Evolutionary conservation across 2,113 vertebrate species (phyloP).

Genomic region (Callaeas wilsoni): DNA sequence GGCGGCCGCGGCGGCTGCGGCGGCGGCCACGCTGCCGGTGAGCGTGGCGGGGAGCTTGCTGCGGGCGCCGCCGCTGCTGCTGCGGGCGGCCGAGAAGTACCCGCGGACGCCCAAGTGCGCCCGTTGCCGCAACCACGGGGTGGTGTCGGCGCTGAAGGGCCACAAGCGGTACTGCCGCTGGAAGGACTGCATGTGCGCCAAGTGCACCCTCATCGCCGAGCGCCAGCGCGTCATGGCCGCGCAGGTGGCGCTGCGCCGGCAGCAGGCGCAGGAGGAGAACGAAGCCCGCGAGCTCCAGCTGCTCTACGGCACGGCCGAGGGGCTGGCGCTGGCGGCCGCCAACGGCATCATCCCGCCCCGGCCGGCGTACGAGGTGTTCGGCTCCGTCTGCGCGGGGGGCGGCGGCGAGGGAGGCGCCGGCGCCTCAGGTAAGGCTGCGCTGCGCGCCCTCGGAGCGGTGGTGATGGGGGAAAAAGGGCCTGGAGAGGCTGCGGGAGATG

Average conservation of each 20-base stretch:
- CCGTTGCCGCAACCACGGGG: constrained; percentile 95
- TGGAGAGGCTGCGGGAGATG: neutral
- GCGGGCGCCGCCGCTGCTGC: constrained; percentile 84
- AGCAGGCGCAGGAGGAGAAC: constrained; percentile 98
- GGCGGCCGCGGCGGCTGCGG: constrained; percentile 62
- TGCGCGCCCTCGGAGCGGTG: neutral
- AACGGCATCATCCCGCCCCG: constrained; percentile 96
- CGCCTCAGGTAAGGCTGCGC: constrained; percentile 49
- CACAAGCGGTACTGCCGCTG: constrained; percentile 99
- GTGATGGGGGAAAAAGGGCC: neutral
- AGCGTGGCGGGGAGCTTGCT: constrained; percentile 88
- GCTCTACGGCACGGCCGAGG: constrained; percentile 96
- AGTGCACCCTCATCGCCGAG: constrained; percentile 97
- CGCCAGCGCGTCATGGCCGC: constrained; percentile 98
- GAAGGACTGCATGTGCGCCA: constrained; percentile 99
- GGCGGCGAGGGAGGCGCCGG: constrained; percentile 70
- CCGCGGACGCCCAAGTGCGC: constrained; percentile 97
- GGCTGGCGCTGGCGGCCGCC: constrained; percentile 93
- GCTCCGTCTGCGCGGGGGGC: constrained; percentile 80
- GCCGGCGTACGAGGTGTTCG: constrained; percentile 90
- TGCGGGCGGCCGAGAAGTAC: constrained; percentile 94
- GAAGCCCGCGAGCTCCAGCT: constrained; percentile 95
- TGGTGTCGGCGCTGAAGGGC: constrained; percentile 95
- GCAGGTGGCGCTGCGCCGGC: constrained; percentile 92
- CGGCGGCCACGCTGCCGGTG: constrained; percentile 82